phyloP scores from a whole-genome alignment of 2,888 invertebrate genomes.

The Gari tellinella region DNA sequence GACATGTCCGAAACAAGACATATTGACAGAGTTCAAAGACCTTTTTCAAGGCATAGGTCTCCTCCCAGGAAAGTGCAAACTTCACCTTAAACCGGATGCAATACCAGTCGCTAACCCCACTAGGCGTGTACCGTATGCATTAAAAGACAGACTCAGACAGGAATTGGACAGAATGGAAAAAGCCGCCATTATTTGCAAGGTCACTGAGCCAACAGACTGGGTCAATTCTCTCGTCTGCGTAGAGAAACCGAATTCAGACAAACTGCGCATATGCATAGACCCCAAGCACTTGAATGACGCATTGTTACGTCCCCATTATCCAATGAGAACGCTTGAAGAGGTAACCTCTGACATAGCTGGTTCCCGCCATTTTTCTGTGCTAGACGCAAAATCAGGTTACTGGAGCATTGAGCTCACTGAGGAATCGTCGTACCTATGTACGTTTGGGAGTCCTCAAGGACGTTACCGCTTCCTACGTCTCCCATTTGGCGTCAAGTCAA shows the following conservation, averaged over 20 bases:
- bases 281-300: conserved; percentile 50
- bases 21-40: conserved; percentile 24
- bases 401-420: conserved; percentile 44
- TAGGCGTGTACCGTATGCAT: conserved; percentile 26
- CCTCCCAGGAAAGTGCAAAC: conserved; percentile 30
- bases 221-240: no score
- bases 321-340: conserved; percentile 58
- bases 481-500: conserved; percentile 57
- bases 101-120: conserved; percentile 27
- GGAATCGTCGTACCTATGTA: conserved; percentile 29
- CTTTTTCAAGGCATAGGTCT: conserved; percentile 38
- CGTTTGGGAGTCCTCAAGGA: conserved; percentile 42
- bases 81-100: conserved; percentile 12
- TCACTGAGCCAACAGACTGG: no score
- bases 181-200: conserved; percentile 20
- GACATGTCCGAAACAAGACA: conserved; percentile 22
- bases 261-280: no score
- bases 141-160: conserved; percentile 18
- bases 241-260: conserved; percentile 30
- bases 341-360: conserved; percentile 28
- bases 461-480: conserved; percentile 29
- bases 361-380: conserved; percentile 22
- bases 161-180: conserved; percentile 17
- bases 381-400: conserved; percentile 24
- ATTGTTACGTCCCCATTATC: conserved; percentile 41